Percentiles rank a stretch among this genome's conserved stretches.
Evolutionary conservation across 2,797 vertebrate genomes (phyloP).

Genomic region (Sphenopsis melanotis): DNA sequence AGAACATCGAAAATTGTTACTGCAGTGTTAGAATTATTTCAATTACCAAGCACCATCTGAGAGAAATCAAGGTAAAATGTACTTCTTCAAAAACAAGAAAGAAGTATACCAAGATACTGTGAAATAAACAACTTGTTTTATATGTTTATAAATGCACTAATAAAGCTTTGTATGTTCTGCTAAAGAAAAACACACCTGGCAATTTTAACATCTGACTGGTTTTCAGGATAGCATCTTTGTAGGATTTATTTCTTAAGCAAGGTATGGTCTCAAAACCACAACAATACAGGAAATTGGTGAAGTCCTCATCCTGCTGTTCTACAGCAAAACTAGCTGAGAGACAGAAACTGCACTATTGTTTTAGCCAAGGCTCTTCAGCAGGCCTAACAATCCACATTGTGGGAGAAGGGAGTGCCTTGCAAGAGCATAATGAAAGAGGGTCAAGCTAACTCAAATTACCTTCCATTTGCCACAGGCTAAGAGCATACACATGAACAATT

Average conservation of each 20-base stretch:
- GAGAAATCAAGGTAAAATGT: background rate
- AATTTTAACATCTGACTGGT: background rate
- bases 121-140: background rate
- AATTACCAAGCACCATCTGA: background rate
- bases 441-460: conserved; percentile 62
- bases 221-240: background rate
- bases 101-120: background rate
- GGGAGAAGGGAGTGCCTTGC: conserved; percentile 36
- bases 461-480: conserved; percentile 55
- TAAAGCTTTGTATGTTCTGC: background rate
- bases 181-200: background rate
- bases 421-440: conserved; percentile 36
- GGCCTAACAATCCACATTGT: conserved; percentile 8
- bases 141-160: background rate
- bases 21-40: background rate
- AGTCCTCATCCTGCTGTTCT: background rate
- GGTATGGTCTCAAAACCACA: background rate
- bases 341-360: conserved; percentile 2
- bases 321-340: background rate
- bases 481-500: conserved; percentile 49
- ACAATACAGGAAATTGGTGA: background rate
- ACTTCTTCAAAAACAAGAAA: background rate
- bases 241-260: background rate
- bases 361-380: background rate
- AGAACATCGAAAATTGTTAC: background rate